Conservation (phyloP, 2,113 vertebrate genomes). For the Puntigrus tetrazona region DNA sequence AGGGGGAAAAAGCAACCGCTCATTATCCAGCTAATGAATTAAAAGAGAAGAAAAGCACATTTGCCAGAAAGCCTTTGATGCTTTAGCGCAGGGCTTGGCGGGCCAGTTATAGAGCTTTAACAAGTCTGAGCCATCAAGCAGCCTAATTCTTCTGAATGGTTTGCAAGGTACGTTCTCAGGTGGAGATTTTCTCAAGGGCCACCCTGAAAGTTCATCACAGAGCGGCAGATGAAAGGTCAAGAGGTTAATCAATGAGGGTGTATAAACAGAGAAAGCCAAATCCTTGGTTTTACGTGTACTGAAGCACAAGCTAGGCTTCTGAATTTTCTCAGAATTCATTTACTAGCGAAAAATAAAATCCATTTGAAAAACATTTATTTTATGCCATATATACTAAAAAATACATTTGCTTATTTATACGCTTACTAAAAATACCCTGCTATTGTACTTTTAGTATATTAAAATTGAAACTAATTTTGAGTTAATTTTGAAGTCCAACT, state of each 20-base stretch:
- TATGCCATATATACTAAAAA: too few species aligned
- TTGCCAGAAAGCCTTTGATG: not conserved
- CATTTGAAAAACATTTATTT: too few species aligned
- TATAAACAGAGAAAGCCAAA: not conserved
- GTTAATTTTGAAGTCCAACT: too few species aligned
- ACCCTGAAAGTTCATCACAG: not conserved
- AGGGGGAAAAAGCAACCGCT: not conserved
- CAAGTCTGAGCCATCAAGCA: not conserved
- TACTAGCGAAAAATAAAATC: too few species aligned
- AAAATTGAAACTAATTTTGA: too few species aligned
- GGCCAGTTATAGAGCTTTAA: not conserved
- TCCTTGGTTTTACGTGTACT: not conserved
- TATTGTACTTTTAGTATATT: too few species aligned
- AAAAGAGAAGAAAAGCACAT: not conserved
- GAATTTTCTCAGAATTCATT: not conserved
- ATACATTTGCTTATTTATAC: too few species aligned
- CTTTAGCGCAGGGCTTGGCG: not conserved
- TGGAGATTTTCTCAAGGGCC: not conserved
- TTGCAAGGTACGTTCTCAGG: not conserved
- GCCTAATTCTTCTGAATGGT: not conserved
- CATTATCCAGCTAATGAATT: constrained; percentile 17
- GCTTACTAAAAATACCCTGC: too few species aligned
- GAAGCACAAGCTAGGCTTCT: not conserved
- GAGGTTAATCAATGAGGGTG: not conserved
- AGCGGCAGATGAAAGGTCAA: not conserved